Evolutionary conservation across 2,888 invertebrate species (phyloP), one percentile per base, ranked within the genome.

Genomic region (Drosophila ustulata): DNA sequence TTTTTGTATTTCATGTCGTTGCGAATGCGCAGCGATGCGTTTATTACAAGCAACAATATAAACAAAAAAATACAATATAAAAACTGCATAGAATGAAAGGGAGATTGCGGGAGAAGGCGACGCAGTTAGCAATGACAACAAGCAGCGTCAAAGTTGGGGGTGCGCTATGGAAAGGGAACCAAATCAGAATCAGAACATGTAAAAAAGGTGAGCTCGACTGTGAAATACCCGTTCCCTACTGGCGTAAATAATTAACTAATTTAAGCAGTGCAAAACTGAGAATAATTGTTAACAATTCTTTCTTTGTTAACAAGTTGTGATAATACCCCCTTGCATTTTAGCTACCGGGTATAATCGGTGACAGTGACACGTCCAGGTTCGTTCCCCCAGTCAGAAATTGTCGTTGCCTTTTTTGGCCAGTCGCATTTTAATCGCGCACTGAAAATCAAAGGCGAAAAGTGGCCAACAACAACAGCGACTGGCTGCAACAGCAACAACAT

Each of bases 21-120:
- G 70, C 71, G 75, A 68, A 75, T 79, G 87, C 69, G 71, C 85
- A 85, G 66, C 85, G 85, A 85, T 85, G 85, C 85, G 87, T 85
- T 85, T 82, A 87, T 85, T 87, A 74, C 72, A 57, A 66, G 59
- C 65, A 59, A 56, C 52, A 57, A 57, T 51, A 72, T 62, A 49
- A 58, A 25, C 45, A 55, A 32, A 56, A 53, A 47, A 47, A 37
- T 37, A 46, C 3, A n/a, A 9, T 11, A 11, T 30, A 59, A 50
- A 55, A 64, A 32, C 9, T 8, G 11, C 4, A n/a, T 25, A 37
- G 7, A 51, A 46, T n/a, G 7, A n/a, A 9, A 47, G 43, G 9
- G 18, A 0, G 7, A 6, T 9, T 18, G 39, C n/a, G 13, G 39
- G 7, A n/a, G n/a, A 32, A 6, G 26, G 30, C 34, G 25, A 56